phyloP scores from a whole-genome alignment of 2,113 vertebrate genomes.

The Muntiacus muntjak region DNA sequence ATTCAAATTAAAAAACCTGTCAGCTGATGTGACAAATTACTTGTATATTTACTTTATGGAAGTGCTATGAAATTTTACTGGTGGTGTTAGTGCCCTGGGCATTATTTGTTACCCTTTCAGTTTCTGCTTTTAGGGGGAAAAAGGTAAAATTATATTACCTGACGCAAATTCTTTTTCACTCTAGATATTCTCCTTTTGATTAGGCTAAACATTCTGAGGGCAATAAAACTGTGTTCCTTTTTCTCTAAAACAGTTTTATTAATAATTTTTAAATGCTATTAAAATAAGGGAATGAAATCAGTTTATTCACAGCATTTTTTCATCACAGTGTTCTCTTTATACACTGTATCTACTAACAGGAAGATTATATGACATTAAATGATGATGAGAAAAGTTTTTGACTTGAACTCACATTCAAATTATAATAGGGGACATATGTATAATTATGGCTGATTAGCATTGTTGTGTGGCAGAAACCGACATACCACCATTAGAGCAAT shows the following conservation, averaged over 20 bases:
- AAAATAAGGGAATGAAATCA: background rate
- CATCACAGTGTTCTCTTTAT: background rate
- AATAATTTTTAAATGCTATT: background rate
- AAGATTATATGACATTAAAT: background rate
- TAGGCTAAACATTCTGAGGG: slow-evolving; percentile 20
- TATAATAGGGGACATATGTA: background rate
- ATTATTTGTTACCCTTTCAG: background rate
- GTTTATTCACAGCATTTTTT: background rate
- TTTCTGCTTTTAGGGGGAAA: background rate
- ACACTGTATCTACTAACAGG: background rate
- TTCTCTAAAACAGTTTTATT: background rate
- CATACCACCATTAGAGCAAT: background rate
- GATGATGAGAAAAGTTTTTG: background rate
- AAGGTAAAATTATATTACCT: background rate
- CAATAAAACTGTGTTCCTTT: slow-evolving; percentile 3
- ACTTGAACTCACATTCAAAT: background rate
- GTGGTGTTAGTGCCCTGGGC: background rate
- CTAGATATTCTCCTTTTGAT: background rate
- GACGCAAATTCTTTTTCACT: background rate
- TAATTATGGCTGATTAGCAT: background rate
- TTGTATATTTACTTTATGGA: background rate
- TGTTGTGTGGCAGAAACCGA: background rate
- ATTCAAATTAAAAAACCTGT: background rate
- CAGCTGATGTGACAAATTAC: background rate
- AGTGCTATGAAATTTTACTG: background rate